Evolutionary conservation across 2,888 invertebrate species (phyloP).

Genomic region (Escarpia spicata): DNA sequence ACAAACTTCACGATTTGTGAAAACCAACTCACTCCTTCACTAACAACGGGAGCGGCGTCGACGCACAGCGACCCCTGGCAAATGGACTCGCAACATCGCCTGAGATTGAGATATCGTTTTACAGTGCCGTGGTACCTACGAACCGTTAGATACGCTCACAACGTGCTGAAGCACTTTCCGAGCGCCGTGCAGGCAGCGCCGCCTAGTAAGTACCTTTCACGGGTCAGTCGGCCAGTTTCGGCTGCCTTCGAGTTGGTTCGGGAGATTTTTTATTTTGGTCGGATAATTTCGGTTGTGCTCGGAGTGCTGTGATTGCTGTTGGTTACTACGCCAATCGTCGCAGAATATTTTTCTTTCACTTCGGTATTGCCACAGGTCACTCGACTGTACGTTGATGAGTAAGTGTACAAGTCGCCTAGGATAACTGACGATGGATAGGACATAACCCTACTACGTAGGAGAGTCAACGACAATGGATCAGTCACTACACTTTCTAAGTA

Average conservation of each 20-base stretch:
- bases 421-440: too few species aligned
- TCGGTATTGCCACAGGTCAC: too few species aligned
- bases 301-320: neutral
- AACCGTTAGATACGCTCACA: constrained; percentile 2
- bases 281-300: neutral
- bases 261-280: neutral
- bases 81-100: neutral
- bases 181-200: neutral
- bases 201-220: neutral
- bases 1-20: neutral
- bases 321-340: neutral
- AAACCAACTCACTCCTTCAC: neutral
- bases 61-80: neutral
- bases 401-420: too few species aligned
- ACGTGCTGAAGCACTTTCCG: neutral
- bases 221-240: neutral
- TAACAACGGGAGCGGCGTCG: neutral
- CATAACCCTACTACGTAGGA: too few species aligned
- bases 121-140: constrained; percentile 7
- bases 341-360: neutral
- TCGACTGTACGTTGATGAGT: too few species aligned
- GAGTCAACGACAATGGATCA: too few species aligned
- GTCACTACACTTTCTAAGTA: too few species aligned
- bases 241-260: neutral
- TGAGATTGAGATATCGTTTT: neutral